A percentile compares a stretch with the other conserved stretches of the same genome.
Conservation (phyloP, 2,888 invertebrate species). For the Brachypalpus laphriformis region DNA sequence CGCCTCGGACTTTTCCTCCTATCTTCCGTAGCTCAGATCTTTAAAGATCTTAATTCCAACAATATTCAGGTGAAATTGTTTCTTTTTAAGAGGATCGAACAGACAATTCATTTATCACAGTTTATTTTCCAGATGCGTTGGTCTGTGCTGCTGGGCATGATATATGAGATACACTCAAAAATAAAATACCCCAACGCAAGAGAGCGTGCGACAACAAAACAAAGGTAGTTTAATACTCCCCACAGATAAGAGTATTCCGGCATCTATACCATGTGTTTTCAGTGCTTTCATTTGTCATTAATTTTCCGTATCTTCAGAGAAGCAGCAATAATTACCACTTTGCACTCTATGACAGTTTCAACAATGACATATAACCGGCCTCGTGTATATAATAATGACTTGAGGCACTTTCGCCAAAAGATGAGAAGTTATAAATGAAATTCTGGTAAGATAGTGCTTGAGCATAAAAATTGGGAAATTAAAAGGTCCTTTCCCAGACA, state of each 20-base stretch:
- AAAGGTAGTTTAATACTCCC: constrained; percentile 8
- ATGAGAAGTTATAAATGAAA: constrained; percentile 23
- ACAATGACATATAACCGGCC: constrained; percentile 35
- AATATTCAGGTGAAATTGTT: not conserved
- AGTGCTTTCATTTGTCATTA: constrained; percentile 39
- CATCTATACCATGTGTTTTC: too few species aligned
- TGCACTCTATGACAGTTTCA: constrained; percentile 27
- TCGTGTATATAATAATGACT: constrained; percentile 25
- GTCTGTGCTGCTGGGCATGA: not conserved
- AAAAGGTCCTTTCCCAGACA: constrained; percentile 21
- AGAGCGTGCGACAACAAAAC: not conserved
- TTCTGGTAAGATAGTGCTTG: not conserved
- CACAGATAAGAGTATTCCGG: not conserved
- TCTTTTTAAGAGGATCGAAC: not conserved
- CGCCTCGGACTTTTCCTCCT: too few species aligned
- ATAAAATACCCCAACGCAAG: not conserved
- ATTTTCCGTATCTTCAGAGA: constrained; percentile 37
- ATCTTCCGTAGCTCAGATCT: too few species aligned
- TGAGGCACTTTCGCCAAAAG: constrained; percentile 26
- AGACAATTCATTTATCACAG: not conserved
- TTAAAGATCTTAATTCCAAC: not conserved
- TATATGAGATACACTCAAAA: not conserved
- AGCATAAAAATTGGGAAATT: constrained; percentile 47
- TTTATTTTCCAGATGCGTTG: not conserved
- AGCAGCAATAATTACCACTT: constrained; percentile 37